Conservation (phyloP, 2,797 vertebrate genomes). For the Podarcis lilfordi region DNA sequence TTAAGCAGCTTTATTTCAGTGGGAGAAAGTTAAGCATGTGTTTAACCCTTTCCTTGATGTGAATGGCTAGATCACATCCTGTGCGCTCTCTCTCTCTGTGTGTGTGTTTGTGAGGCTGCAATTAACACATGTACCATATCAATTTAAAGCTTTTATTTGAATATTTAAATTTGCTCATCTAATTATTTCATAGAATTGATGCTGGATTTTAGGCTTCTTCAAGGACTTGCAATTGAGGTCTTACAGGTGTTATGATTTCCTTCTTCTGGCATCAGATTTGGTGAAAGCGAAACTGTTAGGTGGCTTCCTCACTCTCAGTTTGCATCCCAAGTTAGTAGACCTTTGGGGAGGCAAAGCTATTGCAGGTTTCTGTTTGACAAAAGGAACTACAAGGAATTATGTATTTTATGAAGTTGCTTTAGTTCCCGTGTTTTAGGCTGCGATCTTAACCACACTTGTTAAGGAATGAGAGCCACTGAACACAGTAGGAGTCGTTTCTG, state of each 20-base stretch:
- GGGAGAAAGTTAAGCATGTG: not conserved
- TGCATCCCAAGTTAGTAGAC: not conserved
- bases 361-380: not conserved
- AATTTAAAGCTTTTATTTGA: not conserved
- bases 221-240: not conserved
- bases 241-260: not conserved
- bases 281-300: not conserved
- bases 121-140: not conserved
- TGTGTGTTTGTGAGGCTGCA: not conserved
- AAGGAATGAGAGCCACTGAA: not conserved
- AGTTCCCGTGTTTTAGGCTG: not conserved
- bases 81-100: not conserved
- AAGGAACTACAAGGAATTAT: not conserved
- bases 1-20: not conserved
- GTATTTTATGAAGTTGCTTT: not conserved
- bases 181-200: not conserved
- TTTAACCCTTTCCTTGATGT: not conserved
- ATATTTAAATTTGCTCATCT: not conserved
- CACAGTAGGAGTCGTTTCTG: too few species aligned
- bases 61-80: not conserved
- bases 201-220: not conserved
- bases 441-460: not conserved
- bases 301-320: too few species aligned
- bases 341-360: not conserved
- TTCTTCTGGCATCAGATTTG: not conserved